Evolutionary conservation across 1,140 invertebrate genomes (phyloP).

Genomic region (Pygmarrhopalites habei): DNA sequence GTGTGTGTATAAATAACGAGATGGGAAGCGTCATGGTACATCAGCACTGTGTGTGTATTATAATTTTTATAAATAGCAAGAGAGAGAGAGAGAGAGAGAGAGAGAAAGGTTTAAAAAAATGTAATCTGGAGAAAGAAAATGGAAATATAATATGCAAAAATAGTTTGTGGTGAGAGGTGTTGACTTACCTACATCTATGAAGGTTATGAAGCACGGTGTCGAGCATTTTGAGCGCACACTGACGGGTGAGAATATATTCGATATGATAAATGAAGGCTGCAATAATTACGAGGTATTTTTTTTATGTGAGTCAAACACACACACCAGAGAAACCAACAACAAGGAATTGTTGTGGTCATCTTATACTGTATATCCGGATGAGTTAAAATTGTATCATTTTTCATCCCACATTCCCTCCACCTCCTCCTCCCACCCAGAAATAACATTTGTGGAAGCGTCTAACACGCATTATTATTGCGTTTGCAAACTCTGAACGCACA

Average conservation of each 20-base stretch:
- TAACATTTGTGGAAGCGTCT: not conserved
- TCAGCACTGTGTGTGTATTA: no score
- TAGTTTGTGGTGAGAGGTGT: not conserved
- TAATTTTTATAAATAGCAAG: no score
- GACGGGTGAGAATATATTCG: constrained; percentile 5
- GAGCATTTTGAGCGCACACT: constrained; percentile 4
- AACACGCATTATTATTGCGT: no score
- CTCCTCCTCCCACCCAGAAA: not conserved
- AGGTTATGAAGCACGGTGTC: not conserved
- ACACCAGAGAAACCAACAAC: no score
- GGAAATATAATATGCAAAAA: no score
- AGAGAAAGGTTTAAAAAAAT: no score
- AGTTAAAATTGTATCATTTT: not conserved
- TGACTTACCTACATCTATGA: constrained; percentile 11
- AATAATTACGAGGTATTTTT: not conserved
- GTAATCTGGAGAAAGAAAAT: no score
- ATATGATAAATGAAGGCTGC: constrained; percentile 15
- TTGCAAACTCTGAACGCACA: no score
- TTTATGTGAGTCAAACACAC: no score
- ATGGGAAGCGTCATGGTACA: no score
- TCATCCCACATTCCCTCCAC: not conserved
- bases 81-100: no score
- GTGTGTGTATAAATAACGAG: no score
- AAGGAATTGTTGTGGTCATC: not conserved
- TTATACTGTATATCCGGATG: not conserved